These are phyloP conservation scores for Anoplophora glabripennis DNA, from an alignment of 1,140 invertebrate genomes.

Conservation along the genomic window DNA sequence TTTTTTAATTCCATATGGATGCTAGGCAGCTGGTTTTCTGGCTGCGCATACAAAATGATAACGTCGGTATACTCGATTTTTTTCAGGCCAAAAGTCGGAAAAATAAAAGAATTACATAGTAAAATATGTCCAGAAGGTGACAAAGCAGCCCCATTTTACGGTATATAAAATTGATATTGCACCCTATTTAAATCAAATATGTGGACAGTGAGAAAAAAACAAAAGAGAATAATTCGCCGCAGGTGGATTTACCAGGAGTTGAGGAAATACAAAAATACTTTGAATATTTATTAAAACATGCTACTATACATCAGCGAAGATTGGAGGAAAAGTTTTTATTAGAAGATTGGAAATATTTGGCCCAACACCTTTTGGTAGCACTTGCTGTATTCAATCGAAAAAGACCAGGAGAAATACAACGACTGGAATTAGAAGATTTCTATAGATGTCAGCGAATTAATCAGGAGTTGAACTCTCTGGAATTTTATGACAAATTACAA, in stretches of 20 bases:
- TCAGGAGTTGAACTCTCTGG: background rate
- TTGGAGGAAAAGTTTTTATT: background rate
- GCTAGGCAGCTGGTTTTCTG: no score
- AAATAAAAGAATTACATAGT: no score
- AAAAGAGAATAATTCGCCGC: background rate
- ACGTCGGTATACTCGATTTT: no score
- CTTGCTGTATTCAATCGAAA: conserved; percentile 3
- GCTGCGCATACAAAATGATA: no score
- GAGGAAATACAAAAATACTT: background rate
- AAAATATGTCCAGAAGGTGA: no score
- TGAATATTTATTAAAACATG: conserved; percentile 3
- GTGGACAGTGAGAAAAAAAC: conserved; percentile 1
- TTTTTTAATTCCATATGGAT: no score
- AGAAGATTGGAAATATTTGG: conserved; percentile 1
- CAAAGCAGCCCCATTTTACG: no score
- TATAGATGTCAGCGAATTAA: background rate
- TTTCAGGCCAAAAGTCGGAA: no score
- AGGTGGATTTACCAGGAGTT: background rate
- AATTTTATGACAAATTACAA: background rate
- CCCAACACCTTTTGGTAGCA: conserved; percentile 2
- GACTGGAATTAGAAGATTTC: conserved; percentile 6
- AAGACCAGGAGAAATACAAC: conserved; percentile 4
- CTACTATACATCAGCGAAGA: background rate
- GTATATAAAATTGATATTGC: conserved; percentile 1
- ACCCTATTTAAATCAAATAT: conserved; percentile 4